A percentile compares a stretch with the other conserved stretches of the same genome.
These are phyloP conservation scores for Zaprionus obscuricornis DNA, from an alignment of 2,888 invertebrate genomes.

Conservation along the genomic window DNA sequence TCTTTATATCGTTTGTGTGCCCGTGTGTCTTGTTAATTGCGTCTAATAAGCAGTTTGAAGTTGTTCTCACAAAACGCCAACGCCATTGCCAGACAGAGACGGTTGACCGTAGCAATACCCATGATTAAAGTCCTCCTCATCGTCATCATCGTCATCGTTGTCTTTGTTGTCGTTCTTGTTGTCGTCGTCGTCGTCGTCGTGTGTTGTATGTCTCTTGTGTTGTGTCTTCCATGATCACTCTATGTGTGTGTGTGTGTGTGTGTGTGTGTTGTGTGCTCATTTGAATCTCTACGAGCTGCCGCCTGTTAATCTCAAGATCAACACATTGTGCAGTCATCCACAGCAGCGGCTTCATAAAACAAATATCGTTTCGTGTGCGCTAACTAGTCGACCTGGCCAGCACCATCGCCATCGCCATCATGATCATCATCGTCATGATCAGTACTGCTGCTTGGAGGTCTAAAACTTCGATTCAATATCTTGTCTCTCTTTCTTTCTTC, in stretches of 20 bases:
- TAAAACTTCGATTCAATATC: too few species aligned
- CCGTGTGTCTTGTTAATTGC: constrained; percentile 73
- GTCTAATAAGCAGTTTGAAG: constrained; percentile 79
- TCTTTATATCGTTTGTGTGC: background rate
- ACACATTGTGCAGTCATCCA: constrained; percentile 71
- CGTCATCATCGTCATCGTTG: constrained; percentile 28
- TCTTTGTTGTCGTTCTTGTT: constrained; percentile 5
- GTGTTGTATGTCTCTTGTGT: constrained; percentile 6
- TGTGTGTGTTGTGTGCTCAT: constrained; percentile 64
- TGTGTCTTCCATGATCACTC: too few species aligned
- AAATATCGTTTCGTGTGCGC: constrained; percentile 69
- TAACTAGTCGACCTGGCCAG: constrained; percentile 59
- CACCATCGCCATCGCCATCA: constrained; percentile 23
- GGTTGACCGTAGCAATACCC: constrained; percentile 60
- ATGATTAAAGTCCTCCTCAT: constrained; percentile 71
- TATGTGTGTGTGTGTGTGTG: constrained; percentile 1
- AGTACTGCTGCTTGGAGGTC: too few species aligned
- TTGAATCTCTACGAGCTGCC: constrained; percentile 72
- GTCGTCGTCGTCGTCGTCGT: constrained; percentile 6
- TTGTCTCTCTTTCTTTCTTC: background rate
- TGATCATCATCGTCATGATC: constrained; percentile 20
- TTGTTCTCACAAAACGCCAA: constrained; percentile 78
- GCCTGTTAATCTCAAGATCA: constrained; percentile 78
- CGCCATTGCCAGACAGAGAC: constrained; percentile 39
- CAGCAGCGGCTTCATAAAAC: constrained; percentile 75